Evolutionary conservation across 30 jellyfish, hydroid and myxozoan species (phyloP), one percentile per base, ranked within the genome.

Genomic region (Morbakka virulenta): DNA sequence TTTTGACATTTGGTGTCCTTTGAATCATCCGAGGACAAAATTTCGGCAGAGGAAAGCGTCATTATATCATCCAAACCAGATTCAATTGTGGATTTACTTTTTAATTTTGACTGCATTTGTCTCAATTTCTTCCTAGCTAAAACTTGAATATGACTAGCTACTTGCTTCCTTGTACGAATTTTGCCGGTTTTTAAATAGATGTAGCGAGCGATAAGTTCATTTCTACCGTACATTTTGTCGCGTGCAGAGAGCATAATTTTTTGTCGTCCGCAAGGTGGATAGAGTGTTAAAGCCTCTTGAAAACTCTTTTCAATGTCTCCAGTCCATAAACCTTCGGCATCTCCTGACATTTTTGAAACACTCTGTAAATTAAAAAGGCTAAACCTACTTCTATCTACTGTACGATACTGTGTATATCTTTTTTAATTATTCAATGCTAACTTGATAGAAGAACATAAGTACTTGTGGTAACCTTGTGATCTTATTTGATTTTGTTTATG

Each of bases 221-320:
- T 92, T 35, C 98, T 64, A 2, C 98, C 98, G 65, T 92, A 92
- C 98, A 92, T 92, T 70, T 92, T 92, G 76, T 92, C 98, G 47
- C 98, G 66, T 0, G 98, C 95, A 32, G 98, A 92, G 28, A 92
- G 66, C 98, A 92, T 92, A 52, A 92, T 92, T 74, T 92, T 92
- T 87, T 92, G 98, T 61, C 98, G 76, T 3, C 98, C 98, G 62
- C 98, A 92, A 1, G 98, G 98, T 48, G 98, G 98, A 64, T 92
- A 92, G 28, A 92, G 77, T 17, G 96, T 69, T 22, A 92, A 62
- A 2, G 98, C 98, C 88, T 92, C 98, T 69, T 92, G 98, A 35
- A 92, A 92, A 51, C 98, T 77, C 71, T 85, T 80, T 53, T 92
- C 98, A 24, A 92, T 86, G 2, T 80, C 95, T 6, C 98, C 98